Evolutionary conservation across 1,140 invertebrate genomes (phyloP), one percentile per base, ranked within the genome.

Genomic region (Arion vulgaris): DNA sequence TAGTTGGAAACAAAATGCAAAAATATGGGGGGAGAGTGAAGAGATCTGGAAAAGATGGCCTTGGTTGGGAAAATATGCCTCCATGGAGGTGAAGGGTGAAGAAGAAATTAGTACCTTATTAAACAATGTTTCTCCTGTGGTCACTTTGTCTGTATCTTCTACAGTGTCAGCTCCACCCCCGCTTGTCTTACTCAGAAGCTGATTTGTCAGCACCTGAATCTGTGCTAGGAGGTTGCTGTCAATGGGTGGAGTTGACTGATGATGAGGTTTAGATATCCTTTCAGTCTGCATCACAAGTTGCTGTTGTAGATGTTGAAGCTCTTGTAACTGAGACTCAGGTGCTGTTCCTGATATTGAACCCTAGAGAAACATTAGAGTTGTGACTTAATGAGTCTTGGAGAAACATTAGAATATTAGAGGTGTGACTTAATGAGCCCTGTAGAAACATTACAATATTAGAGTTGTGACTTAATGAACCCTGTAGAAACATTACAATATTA

Each of bases 181-280:
- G 0, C 83, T 82, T 0, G 88, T 87, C 80, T 90, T 91, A 71
- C 83, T 87, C 1, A 92, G 88, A 13, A 92, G 85, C 81, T 91
- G 90, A 76, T 90, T 91, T 5, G 92, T 92, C 32, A 93, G 85
- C 49, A 89, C 88, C 80, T 92, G 91, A 75, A 93, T 90, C 84
- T 92, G 91, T 19, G 89, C 87, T 51, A 93, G 84, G 19, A 93
- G 84, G 76, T 90, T 91, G 75, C 83, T 90, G 85, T 93, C 92
- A 39, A 92, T 89, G 23, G 90, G 81, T 32, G 90, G 88, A 11
- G 88, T 68, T 32, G 84, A 72, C 79, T 83, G 83, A 77, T 79
- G 84, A 69, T 28, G 90, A 53, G 83, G 81, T 57, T 90, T 88
- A 45, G 89, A 87, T 83, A 91, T 88, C 76, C 89, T 69, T 53